Conservation (phyloP, 2,797 vertebrate genomes). For the Thaleichthys pacificus region DNA sequence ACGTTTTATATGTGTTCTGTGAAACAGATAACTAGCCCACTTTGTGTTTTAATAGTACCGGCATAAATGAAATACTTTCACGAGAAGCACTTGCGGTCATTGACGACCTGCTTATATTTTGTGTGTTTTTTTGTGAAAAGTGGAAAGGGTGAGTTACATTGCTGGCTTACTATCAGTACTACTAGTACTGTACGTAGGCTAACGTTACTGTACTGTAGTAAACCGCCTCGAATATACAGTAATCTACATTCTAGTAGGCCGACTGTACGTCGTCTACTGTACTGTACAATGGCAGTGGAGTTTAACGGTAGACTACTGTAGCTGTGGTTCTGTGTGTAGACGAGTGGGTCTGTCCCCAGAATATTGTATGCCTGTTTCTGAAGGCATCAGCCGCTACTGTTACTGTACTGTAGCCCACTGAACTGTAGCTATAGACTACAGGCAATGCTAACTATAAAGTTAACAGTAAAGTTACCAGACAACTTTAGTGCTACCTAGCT, state of each 20-base stretch:
- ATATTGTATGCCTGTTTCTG: conserved; percentile 55
- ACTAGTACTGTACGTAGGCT: neutral
- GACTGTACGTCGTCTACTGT: too few relatives aligned
- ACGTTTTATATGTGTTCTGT: neutral
- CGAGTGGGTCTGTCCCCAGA: conserved; percentile 59
- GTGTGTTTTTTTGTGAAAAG: neutral
- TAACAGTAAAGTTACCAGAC: too few relatives aligned
- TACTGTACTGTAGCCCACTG: too few relatives aligned
- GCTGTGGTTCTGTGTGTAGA: conserved; percentile 42
- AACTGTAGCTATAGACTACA: too few relatives aligned
- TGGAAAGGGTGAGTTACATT: conserved; percentile 15
- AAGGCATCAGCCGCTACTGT: conserved; percentile 50
- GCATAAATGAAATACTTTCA: neutral
- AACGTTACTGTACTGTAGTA: neutral
- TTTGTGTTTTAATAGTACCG: neutral
- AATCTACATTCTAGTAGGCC: too few relatives aligned
- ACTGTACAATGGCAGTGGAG: too few relatives aligned
- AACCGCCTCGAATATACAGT: neutral
- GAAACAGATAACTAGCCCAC: neutral
- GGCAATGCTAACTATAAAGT: too few relatives aligned
- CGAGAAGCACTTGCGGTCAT: neutral
- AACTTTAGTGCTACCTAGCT: too few relatives aligned
- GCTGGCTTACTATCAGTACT: neutral
- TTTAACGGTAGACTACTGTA: too few relatives aligned
- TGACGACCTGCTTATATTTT: conserved; percentile 5